These are phyloP conservation scores for Diploptera punctata DNA, from an alignment of 2,888 invertebrate genomes.

Conservation along the genomic window DNA sequence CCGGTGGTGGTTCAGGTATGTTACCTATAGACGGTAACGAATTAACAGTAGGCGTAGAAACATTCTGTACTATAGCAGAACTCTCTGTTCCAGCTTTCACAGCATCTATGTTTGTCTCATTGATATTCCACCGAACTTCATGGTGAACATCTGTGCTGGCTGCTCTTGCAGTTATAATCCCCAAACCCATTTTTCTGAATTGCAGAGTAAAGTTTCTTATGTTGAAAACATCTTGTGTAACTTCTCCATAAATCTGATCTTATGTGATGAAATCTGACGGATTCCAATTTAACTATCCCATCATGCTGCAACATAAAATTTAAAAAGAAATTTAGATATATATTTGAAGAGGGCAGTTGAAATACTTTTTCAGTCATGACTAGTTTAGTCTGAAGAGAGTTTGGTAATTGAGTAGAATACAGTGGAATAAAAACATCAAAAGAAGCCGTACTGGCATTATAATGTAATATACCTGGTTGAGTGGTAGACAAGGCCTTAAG, in stretches of 20 bases:
- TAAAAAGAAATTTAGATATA: too few species aligned
- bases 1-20: constrained; percentile 38
- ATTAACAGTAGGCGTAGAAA: not conserved
- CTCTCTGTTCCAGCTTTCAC: not conserved
- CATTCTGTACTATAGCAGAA: not conserved
- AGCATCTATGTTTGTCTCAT: not conserved
- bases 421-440: too few species aligned
- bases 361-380: too few species aligned
- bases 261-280: constrained; percentile 3
- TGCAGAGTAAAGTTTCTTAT: not conserved
- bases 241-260: not conserved
- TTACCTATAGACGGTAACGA: not conserved
- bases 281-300: not conserved
- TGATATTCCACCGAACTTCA: not conserved
- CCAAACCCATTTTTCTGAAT: not conserved
- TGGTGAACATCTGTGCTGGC: not conserved
- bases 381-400: too few species aligned
- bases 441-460: too few species aligned
- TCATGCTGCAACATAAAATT: not conserved
- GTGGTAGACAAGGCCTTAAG: too few species aligned
- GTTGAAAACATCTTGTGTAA: too few species aligned
- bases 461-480: too few species aligned
- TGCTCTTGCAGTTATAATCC: not conserved
- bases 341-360: too few species aligned
- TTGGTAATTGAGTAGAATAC: too few species aligned